Base-by-base conservation (phyloP, 2,888 invertebrate genomes). In the Eudemis profundana region DNA sequence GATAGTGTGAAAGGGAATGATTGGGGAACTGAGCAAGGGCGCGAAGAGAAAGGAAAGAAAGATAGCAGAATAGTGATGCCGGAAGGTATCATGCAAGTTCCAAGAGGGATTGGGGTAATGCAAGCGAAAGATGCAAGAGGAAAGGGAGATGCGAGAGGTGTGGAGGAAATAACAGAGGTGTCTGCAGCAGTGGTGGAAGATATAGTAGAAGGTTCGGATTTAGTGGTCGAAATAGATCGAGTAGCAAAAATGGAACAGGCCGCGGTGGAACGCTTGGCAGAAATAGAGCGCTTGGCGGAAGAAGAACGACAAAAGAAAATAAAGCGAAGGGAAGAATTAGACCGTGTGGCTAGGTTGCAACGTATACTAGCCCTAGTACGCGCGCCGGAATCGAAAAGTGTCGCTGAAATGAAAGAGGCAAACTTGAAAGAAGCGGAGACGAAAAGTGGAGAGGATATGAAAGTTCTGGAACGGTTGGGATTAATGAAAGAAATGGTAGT, bases 281-380 rank as follows among this genome's bases (percentile, higher is more conserved):
- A 42, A 29, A 40, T 50, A 10, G 27, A 60, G 40, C 50, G 60
- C 7, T 19, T 50, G 14, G 56, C 42, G 8, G 50, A 50, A 40
- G 49, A 40, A n/a, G 42, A 50, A n/a, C 40, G 19, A 8, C 38
- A 19, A 50, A 17, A 19, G 8, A 49, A 49, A 0, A 40, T 56
- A 29, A 17, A 17, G 10, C 29, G 29, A 17, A 56, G 56, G n/a
- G 56, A 56, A 4, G 56, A 56, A n/a, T 56, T 56, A 44, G 56
- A 56, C 19, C 56, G 56, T 8, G 7, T 56, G 12, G 56, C 56
- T 17, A 44, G 56, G 27, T 27, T 56, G 15, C 42, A 56, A 17
- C 56, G 56, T 42, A 29, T 56, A 56, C 15, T 56, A 17, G 44
- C 56, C n/a, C 17, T 56, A n/a, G 56, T 56, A 7, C 42, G 29